Base-by-base conservation (phyloP, 2,113 vertebrate genomes). In the Cercocebus atys region DNA sequence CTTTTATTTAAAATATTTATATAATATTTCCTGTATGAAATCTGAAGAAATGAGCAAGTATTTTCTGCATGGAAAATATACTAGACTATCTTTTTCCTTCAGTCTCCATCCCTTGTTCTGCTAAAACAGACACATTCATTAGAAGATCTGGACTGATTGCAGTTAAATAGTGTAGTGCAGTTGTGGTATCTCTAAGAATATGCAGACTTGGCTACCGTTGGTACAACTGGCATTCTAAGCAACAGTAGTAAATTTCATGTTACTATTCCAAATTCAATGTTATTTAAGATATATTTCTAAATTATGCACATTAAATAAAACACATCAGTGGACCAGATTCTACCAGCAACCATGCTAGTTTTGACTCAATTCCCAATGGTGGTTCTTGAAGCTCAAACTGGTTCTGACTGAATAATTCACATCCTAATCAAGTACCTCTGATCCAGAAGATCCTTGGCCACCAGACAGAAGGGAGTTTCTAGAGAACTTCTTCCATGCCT, bases 1-100 rank as follows among this genome's bases (percentile, higher is more conserved):
- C 13, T 80, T 82, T 75, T 91, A 47, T 47, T 82, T 88, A 79
- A 95, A 89, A 35, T 68, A 38, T 55, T 90, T 2, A 85, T 57
- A 95, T 76, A 38, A 27, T 35, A 25, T 72, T 30, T 80, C 27
- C 12, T 73, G 11, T 50, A 30, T 88, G 35, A 91, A 91, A 85
- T 72, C 22, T 50, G 6, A 17, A 70, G 25, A 38, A 88, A 95
- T 50, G 8, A 73, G 59, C 32, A 73, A 91, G 0, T 16, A 81
- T 85, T 89, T 57, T 17, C 59, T 88, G 5, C 32, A 35, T 18
- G 35, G 14, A 38, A 92, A 73, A 40, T 30, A 47, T 35, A 27
- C 17, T 35, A 96, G 17, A 40, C 3, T 22, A 2, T 47, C 61
- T 91, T 85, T n/a, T 57, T 92, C 23, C 30, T 73, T 59, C 8